Evolutionary conservation across 2,797 vertebrate genomes (phyloP).

Genomic region (Cetoscarus ocellatus): DNA sequence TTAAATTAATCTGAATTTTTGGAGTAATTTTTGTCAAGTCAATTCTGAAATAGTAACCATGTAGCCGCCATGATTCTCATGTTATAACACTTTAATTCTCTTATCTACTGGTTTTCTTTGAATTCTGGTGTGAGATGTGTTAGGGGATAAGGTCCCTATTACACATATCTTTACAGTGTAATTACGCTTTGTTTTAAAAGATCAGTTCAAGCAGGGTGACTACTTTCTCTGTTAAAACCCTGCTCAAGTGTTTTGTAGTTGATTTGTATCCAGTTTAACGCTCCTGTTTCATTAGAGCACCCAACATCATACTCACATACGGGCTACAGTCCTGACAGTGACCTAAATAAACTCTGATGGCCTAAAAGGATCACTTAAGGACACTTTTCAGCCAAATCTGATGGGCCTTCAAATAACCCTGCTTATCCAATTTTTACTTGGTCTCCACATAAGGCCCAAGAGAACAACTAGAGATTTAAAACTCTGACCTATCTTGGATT

Average conservation of each 20-base stretch:
- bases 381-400: slow-evolving; percentile 59
- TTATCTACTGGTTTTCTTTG: too few relatives aligned
- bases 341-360: slow-evolving; percentile 17
- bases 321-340: slow-evolving; percentile 15
- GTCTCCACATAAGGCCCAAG: slow-evolving; percentile 7
- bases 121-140: too few relatives aligned
- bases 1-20: too few relatives aligned
- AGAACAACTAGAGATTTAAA: slow-evolving; percentile 3
- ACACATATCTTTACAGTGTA: not conserved
- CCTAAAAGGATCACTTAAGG: slow-evolving; percentile 63
- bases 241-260: not conserved
- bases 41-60: too few relatives aligned
- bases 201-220: not conserved
- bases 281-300: slow-evolving; percentile 7
- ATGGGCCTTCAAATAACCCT: slow-evolving; percentile 13
- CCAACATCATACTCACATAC: not conserved
- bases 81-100: too few relatives aligned
- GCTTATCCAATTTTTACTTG: not conserved
- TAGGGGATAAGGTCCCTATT: slow-evolving; percentile 1
- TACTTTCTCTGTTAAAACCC: not conserved
- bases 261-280: slow-evolving; percentile 13
- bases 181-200: not conserved
- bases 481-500: not conserved
- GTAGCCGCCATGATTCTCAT: too few relatives aligned
- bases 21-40: too few relatives aligned